Evolutionary conservation across 1,140 invertebrate species (phyloP).

Genomic region (Drosophila kikkawai): DNA sequence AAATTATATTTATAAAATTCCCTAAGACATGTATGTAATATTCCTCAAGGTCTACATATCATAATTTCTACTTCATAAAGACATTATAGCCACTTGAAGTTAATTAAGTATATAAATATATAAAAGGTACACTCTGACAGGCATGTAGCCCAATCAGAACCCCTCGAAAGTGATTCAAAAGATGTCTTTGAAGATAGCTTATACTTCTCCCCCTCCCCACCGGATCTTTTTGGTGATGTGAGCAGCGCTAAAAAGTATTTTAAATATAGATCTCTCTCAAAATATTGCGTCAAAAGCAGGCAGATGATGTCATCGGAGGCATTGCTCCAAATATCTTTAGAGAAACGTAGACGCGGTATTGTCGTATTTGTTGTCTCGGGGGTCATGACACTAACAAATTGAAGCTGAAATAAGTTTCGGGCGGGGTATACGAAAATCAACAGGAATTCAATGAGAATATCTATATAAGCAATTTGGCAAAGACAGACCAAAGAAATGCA

Average conservation of each 20-base stretch:
- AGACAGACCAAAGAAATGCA: conserved; percentile 14
- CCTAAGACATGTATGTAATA: too few relatives aligned
- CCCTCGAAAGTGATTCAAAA: neutral
- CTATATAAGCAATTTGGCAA: conserved; percentile 20
- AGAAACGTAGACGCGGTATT: conserved; percentile 40
- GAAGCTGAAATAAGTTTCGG: conserved; percentile 70
- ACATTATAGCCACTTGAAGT: conserved; percentile 5
- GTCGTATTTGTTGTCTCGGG: conserved; percentile 47
- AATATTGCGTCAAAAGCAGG: conserved; percentile 62
- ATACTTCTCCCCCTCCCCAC: neutral
- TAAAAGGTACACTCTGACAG: neutral
- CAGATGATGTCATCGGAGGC: conserved; percentile 73
- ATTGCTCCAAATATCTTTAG: conserved; percentile 64
- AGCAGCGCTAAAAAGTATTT: conserved; percentile 46
- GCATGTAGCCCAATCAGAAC: neutral
- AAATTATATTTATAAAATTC: neutral
- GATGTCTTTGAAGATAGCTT: conserved; percentile 13
- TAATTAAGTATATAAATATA: conserved; percentile 10
- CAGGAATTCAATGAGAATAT: conserved; percentile 38
- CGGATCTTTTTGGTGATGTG: neutral
- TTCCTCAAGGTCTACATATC: too few relatives aligned
- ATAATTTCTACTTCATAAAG: too few relatives aligned
- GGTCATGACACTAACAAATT: conserved; percentile 76
- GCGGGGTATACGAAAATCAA: conserved; percentile 39
- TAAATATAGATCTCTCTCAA: conserved; percentile 67